Conservation (phyloP, 2,797 vertebrate genomes). For the Sylvia borin region DNA sequence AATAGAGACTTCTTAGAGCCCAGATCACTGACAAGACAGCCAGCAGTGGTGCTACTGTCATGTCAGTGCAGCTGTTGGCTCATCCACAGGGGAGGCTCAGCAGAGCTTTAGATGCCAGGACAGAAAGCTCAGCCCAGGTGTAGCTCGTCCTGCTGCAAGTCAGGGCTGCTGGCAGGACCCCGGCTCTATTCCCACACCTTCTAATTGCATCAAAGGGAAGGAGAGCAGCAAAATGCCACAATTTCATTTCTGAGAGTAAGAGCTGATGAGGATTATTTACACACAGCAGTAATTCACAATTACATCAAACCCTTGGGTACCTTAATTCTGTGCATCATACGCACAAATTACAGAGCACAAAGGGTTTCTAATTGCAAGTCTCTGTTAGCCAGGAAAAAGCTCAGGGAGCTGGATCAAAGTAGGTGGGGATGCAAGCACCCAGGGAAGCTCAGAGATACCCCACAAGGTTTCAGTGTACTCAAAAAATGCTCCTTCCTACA, state of each 20-base stretch:
- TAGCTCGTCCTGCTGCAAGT: background rate
- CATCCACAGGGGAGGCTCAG: background rate
- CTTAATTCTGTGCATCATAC: background rate
- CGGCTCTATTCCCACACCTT: background rate
- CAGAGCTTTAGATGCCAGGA: background rate
- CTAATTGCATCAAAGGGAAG: background rate
- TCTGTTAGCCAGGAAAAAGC: background rate
- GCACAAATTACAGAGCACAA: accelerated
- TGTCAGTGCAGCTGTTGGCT: background rate
- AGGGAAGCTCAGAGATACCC: background rate
- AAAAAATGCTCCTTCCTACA: background rate
- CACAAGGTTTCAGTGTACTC: background rate
- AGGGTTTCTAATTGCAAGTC: background rate
- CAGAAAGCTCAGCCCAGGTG: background rate
- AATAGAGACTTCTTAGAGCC: background rate
- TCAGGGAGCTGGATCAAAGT: background rate
- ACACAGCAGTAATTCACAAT: background rate
- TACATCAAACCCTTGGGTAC: background rate
- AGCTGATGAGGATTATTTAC: background rate
- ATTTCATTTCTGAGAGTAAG: background rate
- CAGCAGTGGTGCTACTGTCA: background rate
- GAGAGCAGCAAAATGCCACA: accelerated
- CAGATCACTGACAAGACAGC: background rate
- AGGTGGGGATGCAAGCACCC: background rate
- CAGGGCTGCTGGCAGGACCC: background rate